Evolutionary conservation across 2,888 invertebrate species (phyloP), one percentile per base, ranked within the genome.

Genomic region (Sarcophaga subvicina): DNA sequence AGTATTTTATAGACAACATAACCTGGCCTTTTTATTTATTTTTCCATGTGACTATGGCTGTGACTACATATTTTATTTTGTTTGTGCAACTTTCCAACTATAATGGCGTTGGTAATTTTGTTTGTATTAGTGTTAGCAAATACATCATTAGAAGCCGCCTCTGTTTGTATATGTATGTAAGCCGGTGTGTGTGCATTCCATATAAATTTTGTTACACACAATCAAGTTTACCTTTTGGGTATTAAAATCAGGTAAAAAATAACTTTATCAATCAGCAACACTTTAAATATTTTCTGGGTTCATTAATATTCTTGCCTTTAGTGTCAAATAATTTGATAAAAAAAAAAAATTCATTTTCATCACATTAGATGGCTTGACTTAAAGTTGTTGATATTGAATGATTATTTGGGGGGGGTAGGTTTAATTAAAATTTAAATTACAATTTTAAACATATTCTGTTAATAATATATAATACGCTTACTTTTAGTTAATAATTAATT

Each of bases 191-290:
- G 59, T 62, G 77, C 72, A 62, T 62, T 67, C 27, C 72, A 78
- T 83, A 67, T 67, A 78, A 67, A 80, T 84, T 76, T 54, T 84
- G 80, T 84, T 80, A 85, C 49, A 72, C 64, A 84, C 76, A 80
- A 76, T 80, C 47, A 84, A 66, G 75, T 80, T 77, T 66, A 45
- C 76, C 64, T 83, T 83, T 62, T 14, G 54, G 71, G 66, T 62
- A 37, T 78, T 67, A 27, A 27, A 54, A 69, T 76, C 22, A 75
- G 45, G 69, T 64, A 76, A 14, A 54, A 54, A 84, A 76, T 66
- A 84, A 71, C 22, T 84, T 78, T 49, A 84, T 80, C 70, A 80
- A 84, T 84, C 80, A 80, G 60, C 27, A 69, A 59, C 76, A 79
- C 75, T 70, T 66, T 70, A 45, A 59, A 72, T 11, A 62, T 66